Evolutionary conservation across 2,113 vertebrate species (phyloP).

Genomic region (Chloropsis cyanopogon): DNA sequence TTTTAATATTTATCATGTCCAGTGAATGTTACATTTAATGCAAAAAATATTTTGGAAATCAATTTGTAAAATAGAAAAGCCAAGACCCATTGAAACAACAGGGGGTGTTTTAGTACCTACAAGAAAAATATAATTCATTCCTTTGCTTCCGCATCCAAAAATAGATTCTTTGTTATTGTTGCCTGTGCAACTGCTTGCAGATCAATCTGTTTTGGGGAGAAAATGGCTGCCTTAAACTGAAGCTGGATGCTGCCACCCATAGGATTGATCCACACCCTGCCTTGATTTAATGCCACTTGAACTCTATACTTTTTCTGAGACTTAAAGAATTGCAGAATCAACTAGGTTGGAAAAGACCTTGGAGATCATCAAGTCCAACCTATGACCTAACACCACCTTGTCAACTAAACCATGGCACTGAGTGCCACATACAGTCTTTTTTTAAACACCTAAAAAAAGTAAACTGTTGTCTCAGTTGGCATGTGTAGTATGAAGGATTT

Average conservation of each 20-base stretch:
- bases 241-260: constrained; percentile 39
- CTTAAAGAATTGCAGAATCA: neutral
- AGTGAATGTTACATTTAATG: neutral
- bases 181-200: neutral
- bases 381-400: neutral
- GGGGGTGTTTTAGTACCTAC: neutral
- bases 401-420: neutral
- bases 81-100: neutral
- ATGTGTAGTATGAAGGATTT: neutral
- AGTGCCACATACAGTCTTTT: neutral
- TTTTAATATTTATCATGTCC: neutral
- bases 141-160: neutral
- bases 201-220: neutral
- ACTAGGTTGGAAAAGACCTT: neutral
- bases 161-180: neutral
- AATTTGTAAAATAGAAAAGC: neutral
- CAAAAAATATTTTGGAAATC: neutral
- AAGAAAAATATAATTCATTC: neutral
- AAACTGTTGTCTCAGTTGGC: neutral
- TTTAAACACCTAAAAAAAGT: neutral
- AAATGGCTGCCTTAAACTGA: neutral
- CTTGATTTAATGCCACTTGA: neutral
- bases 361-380: neutral
- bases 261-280: neutral
- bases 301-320: neutral